These are phyloP conservation scores for Oreochromis aureus DNA, from an alignment of 2,113 vertebrate species.

Conservation along the genomic window DNA sequence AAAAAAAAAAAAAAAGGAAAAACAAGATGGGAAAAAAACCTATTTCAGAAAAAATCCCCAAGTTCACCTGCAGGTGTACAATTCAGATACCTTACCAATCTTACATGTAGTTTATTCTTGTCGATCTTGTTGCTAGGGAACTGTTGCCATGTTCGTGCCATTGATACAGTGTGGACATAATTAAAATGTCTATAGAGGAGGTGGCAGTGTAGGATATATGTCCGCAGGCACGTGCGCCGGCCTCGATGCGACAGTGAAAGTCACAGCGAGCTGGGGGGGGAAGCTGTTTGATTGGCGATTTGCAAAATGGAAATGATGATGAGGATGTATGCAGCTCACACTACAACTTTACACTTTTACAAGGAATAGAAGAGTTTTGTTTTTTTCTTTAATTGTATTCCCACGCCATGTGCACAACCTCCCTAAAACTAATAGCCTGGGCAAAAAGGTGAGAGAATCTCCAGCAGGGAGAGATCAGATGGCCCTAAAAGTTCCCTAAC, in stretches of 20 bases:
- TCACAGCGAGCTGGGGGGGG: neutral
- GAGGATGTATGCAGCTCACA: neutral
- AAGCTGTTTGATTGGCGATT: neutral
- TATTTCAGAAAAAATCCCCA: slow-evolving; percentile 24
- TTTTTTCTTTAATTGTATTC: neutral
- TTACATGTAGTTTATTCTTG: slow-evolving; percentile 69
- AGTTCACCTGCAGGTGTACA: slow-evolving; percentile 59
- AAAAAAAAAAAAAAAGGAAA: neutral
- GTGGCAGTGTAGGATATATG: slow-evolving; percentile 30
- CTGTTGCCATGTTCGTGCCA: slow-evolving; percentile 68
- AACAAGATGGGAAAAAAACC: neutral
- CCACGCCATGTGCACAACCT: neutral
- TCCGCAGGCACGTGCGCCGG: neutral
- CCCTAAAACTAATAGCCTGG: neutral
- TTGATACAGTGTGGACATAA: slow-evolving; percentile 67
- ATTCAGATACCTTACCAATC: slow-evolving; percentile 57
- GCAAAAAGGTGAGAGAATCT: slow-evolving; percentile 45
- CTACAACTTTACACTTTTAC: neutral
- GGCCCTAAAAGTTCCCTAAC: slow-evolving; percentile 75
- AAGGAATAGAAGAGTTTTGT: neutral
- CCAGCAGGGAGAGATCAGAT: slow-evolving; percentile 53
- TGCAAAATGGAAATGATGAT: neutral
- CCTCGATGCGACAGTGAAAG: neutral
- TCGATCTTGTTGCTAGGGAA: slow-evolving; percentile 76
- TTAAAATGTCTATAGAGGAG: slow-evolving; percentile 61